phyloP scores from a whole-genome alignment of 2,797 vertebrate genomes.

The Yasuhikotakia modesta region DNA sequence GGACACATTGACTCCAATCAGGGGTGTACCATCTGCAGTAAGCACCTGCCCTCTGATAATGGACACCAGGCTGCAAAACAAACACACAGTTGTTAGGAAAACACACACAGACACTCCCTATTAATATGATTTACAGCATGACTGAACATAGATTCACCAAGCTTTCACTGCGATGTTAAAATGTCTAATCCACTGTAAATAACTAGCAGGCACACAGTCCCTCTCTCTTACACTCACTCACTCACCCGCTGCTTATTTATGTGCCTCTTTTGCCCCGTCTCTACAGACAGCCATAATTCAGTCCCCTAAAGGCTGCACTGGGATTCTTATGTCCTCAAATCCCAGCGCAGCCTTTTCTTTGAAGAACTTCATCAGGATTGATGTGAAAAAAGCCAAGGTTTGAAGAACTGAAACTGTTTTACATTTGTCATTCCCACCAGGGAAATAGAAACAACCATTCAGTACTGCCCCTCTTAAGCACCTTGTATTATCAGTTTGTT shows the following conservation, averaged over 20 bases:
- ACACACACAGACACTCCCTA: constrained; percentile 51
- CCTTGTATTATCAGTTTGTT: constrained; percentile 13
- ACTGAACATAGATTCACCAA: constrained; percentile 44
- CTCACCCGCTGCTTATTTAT: constrained; percentile 33
- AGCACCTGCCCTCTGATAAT: constrained; percentile 95
- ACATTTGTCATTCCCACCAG: constrained; percentile 31
- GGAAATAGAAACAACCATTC: background rate
- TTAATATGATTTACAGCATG: constrained; percentile 56
- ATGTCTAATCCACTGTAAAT: constrained; percentile 46
- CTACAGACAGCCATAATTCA: constrained; percentile 57
- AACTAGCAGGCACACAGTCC: constrained; percentile 32
- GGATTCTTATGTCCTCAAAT: constrained; percentile 60
- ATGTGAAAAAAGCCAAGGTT: constrained; percentile 67
- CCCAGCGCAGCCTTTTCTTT: constrained; percentile 54
- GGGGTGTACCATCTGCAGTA: constrained; percentile 93
- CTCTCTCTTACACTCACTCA: background rate
- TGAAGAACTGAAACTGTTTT: constrained; percentile 35
- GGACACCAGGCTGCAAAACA: constrained; percentile 85
- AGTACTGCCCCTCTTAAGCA: background rate
- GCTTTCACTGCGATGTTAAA: constrained; percentile 43
- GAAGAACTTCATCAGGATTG: constrained; percentile 56
- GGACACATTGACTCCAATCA: constrained; percentile 96
- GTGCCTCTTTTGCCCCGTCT: constrained; percentile 39
- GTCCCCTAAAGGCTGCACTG: constrained; percentile 54
- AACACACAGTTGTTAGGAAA: constrained; percentile 51